phyloP scores from a whole-genome alignment of 2,888 invertebrate species.

The Exocentrus adspersus region DNA sequence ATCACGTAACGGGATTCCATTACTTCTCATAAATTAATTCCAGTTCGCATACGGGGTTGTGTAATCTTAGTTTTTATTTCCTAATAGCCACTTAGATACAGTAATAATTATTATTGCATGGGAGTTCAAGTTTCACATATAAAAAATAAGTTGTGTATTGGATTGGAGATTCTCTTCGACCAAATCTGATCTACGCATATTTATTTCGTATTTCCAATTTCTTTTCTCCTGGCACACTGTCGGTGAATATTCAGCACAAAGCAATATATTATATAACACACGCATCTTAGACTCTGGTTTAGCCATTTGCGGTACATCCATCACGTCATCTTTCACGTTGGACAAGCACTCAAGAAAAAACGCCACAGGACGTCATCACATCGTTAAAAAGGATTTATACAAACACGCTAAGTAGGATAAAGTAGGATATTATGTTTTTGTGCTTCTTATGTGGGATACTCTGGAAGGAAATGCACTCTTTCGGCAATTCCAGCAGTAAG shows the following conservation, averaged over 20 bases:
- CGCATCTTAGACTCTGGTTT: slow-evolving; percentile 48
- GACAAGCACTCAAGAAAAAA: slow-evolving; percentile 29
- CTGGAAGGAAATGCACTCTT: no score
- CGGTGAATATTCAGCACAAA: slow-evolving; percentile 55
- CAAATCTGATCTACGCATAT: slow-evolving; percentile 56
- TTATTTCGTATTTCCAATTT: slow-evolving; percentile 60
- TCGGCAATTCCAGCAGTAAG: no score
- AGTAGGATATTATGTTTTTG: slow-evolving; percentile 2
- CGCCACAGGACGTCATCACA: slow-evolving; percentile 40
- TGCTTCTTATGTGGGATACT: no score
- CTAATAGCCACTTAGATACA: no score
- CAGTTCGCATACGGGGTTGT: slow-evolving; percentile 19
- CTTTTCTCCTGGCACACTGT: slow-evolving; percentile 51
- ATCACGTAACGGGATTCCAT: slow-evolving; percentile 27
- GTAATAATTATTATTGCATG: no score
- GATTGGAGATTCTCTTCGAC: slow-evolving; percentile 48
- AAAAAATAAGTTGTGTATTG: no score
- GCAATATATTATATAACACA: slow-evolving; percentile 58
- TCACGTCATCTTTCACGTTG: slow-evolving; percentile 52
- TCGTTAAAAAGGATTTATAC: slow-evolving; percentile 38
- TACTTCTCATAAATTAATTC: slow-evolving; percentile 17
- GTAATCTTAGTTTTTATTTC: slow-evolving; percentile 11
- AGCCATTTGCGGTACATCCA: slow-evolving; percentile 56
- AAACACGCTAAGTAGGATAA: slow-evolving; percentile 9
- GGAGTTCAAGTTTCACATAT: slow-evolving; percentile 9